Percentiles rank a stretch among this genome's conserved stretches.
Conservation (phyloP, 2,113 vertebrate species). For the Oreochromis aureus region DNA sequence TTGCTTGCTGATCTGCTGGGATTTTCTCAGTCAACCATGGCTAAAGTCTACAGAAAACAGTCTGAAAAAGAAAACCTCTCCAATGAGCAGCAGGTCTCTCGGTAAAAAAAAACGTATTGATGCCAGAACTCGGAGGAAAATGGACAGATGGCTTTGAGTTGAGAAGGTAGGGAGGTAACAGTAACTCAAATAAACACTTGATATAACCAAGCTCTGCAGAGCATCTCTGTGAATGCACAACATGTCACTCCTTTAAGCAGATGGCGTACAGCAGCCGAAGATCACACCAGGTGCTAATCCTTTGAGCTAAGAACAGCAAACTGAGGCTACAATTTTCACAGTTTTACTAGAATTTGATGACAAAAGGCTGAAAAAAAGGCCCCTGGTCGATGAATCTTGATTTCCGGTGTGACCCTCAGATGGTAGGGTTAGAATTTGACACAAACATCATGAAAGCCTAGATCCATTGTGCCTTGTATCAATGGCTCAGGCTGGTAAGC, state of each 20-base stretch:
- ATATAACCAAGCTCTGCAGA: background rate
- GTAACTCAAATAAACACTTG: background rate
- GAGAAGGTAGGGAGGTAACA: background rate
- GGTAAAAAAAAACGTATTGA: background rate
- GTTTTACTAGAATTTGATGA: background rate
- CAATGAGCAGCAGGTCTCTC: background rate
- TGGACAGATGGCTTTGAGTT: background rate
- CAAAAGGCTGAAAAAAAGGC: background rate
- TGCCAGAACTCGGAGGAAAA: fast-evolving
- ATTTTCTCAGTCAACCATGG: background rate
- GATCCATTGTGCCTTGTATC: background rate
- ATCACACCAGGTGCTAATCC: background rate
- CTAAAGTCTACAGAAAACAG: background rate
- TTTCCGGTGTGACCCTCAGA: background rate
- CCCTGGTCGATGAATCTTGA: background rate
- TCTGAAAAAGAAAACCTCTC: background rate
- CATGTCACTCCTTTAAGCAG: background rate
- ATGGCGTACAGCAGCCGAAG: background rate
- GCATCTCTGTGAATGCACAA: background rate
- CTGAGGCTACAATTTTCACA: background rate
- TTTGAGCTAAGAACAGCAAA: background rate
- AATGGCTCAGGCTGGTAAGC: background rate
- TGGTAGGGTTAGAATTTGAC: background rate
- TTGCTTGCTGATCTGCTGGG: background rate
- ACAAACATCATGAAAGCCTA: background rate